phyloP scores from a whole-genome alignment of 2,113 vertebrate genomes.

The Capricornis sumatraensis region DNA sequence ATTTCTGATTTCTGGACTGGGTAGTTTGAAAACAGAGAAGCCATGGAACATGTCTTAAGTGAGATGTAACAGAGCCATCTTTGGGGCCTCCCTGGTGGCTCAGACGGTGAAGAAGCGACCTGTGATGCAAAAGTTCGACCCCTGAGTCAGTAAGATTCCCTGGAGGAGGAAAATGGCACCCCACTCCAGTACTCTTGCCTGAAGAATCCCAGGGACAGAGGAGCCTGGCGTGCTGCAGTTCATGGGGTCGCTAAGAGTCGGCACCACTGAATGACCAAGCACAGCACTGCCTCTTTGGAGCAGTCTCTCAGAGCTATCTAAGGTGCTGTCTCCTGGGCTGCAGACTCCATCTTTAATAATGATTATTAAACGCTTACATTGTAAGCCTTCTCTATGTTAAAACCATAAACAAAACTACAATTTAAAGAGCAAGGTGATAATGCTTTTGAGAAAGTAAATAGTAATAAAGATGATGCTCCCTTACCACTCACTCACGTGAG shows the following conservation, averaged over 20 bases:
- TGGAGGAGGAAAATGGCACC: background rate
- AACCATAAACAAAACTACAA: background rate
- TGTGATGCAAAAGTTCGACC: background rate
- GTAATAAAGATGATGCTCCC: fast-evolving
- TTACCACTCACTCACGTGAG: background rate
- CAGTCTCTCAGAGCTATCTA: background rate
- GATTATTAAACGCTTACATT: background rate
- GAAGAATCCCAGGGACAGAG: background rate
- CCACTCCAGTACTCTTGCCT: background rate
- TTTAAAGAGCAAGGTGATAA: background rate
- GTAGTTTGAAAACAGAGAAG: background rate
- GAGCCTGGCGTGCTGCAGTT: background rate
- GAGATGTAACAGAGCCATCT: background rate
- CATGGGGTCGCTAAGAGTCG: background rate
- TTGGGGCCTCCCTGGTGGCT: background rate
- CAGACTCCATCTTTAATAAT: background rate
- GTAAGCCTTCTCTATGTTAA: background rate
- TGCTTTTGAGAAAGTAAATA: background rate
- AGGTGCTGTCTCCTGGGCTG: background rate
- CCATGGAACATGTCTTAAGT: background rate
- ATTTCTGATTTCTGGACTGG: background rate
- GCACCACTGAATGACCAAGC: background rate
- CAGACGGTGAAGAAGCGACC: background rate
- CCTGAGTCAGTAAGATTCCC: background rate
- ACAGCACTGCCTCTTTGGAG: background rate